Evolutionary conservation across 2,113 vertebrate genomes (phyloP), one percentile per base, ranked within the genome.

Genomic region (Notechis scutatus): DNA sequence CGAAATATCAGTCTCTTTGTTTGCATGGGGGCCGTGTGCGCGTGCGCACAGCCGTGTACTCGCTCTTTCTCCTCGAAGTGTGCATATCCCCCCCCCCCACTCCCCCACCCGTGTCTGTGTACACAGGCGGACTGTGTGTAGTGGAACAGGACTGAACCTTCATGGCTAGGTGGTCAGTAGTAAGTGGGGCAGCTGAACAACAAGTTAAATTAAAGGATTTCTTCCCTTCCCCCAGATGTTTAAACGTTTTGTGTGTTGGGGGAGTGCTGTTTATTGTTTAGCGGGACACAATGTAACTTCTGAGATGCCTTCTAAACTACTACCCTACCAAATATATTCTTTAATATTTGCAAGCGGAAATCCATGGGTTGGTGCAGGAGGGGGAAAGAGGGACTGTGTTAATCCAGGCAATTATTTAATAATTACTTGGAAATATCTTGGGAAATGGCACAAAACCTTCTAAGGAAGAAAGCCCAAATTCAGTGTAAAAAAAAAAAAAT

Each of bases 1-100:
- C 50, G 88, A 86, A 93, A 52, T 52, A 90, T 29, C 88, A 39
- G 88, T 85, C 56, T 86, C 92, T 93, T 93, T 93, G 92, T 93
- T 93, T 93, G 88, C 56, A 93, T 54, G 89, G n/a, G 47, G 47
- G 50, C 23, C 29, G 0, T 64, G 52, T 93, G 92, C 92, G 92
- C 92, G 3, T 93, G 92, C 92, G 92, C 92, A 26, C 6, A 14
- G 45, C 45, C 24, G 2, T 85, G 14, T 23, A 15, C 26, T 90
- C 54, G 15, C 26, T 20, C 90, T 15, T 45, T 69, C 86, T 54
- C 91, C 57, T 24, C 39, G n/a, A 92, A 39, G 34, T 85, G 69
- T 85, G 59, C 10, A 23, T 50, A 45, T 86, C 15, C 15, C 20
- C 1, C 56, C 20, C 20, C 55, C 5, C 55, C 18, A 0, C 54